phyloP scores from a whole-genome alignment of 2,888 invertebrate genomes.

The Drosophila niveifrons region DNA sequence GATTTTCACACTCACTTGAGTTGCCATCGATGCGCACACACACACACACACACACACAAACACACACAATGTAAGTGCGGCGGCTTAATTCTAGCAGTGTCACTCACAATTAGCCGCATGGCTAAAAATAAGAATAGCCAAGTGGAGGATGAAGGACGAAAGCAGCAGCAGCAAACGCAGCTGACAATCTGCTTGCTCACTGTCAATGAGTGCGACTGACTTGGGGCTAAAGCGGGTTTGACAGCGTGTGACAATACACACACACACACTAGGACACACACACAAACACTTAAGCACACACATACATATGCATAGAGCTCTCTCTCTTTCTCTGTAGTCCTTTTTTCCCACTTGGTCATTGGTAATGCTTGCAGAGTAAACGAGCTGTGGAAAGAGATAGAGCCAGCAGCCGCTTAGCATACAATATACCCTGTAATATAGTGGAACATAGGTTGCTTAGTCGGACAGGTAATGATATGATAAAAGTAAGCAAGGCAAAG shows the following conservation, averaged over 20 bases:
- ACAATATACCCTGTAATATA: conserved; percentile 35
- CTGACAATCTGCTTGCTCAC: conserved; percentile 42
- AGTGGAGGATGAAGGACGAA: conserved; percentile 18
- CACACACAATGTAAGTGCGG: conserved; percentile 34
- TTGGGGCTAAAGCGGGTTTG: conserved; percentile 67
- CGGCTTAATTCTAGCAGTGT: conserved; percentile 53
- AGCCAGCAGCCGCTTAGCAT: conserved; percentile 56
- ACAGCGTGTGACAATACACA: conserved; percentile 72
- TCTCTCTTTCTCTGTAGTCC: conserved; percentile 2
- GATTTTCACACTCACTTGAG: conserved; percentile 74
- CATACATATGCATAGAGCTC: conserved; percentile 22
- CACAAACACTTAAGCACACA: conserved; percentile 31
- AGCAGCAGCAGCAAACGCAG: background rate
- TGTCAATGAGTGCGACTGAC: conserved; percentile 65
- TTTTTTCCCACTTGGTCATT: background rate
- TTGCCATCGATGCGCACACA: conserved; percentile 55
- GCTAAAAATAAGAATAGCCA: conserved; percentile 70
- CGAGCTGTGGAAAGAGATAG: conserved; percentile 18
- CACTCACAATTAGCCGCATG: conserved; percentile 76
- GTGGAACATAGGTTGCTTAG: too few relatives aligned
- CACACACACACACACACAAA: conserved; percentile 9
- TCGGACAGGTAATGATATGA: background rate
- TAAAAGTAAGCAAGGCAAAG: background rate
- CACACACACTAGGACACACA: conserved; percentile 37
- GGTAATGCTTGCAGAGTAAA: conserved; percentile 13